These are phyloP conservation scores for Cepaea nemoralis DNA, from an alignment of 1,140 invertebrate species.

Conservation along the genomic window DNA sequence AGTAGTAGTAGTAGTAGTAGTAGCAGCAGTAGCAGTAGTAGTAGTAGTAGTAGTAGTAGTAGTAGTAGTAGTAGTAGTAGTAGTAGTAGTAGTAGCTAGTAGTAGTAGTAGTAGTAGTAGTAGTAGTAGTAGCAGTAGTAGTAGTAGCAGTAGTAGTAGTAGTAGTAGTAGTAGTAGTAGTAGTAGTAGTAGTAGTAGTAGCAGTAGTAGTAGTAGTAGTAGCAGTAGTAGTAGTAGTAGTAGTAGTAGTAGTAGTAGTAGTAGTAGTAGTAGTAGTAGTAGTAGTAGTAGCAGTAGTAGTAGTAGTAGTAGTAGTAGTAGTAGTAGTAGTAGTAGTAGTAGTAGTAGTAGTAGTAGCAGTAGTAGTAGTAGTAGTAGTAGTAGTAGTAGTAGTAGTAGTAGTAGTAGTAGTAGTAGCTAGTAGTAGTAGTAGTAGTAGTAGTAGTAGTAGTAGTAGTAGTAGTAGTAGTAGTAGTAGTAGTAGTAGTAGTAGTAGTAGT, in stretches of 20 bases:
- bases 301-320: no score
- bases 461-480: conserved; percentile 3
- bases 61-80: neutral
- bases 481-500: conserved; percentile 1
- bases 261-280: neutral
- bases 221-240: neutral
- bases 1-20: conserved; percentile 8
- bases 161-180: conserved; percentile 7
- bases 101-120: conserved; percentile 2
- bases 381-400: conserved; percentile 3
- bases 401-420: conserved; percentile 18
- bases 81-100: no score
- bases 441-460: conserved; percentile 2
- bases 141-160: neutral
- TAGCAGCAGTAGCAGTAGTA: neutral
- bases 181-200: conserved; percentile 4
- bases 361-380: conserved; percentile 6
- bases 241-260: neutral
- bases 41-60: conserved; percentile 4
- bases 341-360: neutral
- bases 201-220: no score
- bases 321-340: neutral
- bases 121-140: neutral
- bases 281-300: neutral
- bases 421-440: conserved; percentile 2